phyloP scores from a whole-genome alignment of 37 sponge, comb jelly and placozoan species.

The Ephydatia muelleri region DNA sequence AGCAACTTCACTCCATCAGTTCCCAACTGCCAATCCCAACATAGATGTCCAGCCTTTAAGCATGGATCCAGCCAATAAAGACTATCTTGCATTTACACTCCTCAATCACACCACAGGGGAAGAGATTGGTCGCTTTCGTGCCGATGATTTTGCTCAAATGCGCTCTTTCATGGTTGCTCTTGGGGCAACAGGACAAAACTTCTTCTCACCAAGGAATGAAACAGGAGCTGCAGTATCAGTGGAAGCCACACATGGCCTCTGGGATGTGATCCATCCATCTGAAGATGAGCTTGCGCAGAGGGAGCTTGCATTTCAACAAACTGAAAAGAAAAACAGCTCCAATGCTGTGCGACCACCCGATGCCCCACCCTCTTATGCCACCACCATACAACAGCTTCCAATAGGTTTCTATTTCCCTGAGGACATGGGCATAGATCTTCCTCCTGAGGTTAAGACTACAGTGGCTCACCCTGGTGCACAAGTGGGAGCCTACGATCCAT shows the following conservation, averaged over 20 bases:
- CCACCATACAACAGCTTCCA: conserved; percentile 13
- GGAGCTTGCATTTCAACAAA: background rate
- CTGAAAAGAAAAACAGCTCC: background rate
- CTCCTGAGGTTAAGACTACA: background rate
- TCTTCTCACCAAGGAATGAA: background rate
- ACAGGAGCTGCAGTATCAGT: background rate
- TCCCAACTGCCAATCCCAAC: conserved; percentile 35
- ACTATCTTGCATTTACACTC: conserved; percentile 40
- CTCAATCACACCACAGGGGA: background rate
- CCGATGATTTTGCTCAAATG: conserved; percentile 42
- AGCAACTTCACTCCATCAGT: background rate
- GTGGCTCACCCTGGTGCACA: conserved; percentile 7
- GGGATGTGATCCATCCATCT: conserved; percentile 50
- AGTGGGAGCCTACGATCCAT: conserved; percentile 60
- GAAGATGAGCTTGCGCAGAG: conserved; percentile 23
- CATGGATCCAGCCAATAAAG: conserved; percentile 33
- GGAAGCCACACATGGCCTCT: conserved; percentile 32
- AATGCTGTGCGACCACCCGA: background rate
- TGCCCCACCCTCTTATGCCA: conserved; percentile 30
- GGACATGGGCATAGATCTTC: background rate
- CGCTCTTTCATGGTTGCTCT: conserved; percentile 43
- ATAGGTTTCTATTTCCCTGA: conserved; percentile 31
- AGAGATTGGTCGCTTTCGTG: conserved; percentile 23
- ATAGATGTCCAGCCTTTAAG: conserved; percentile 21
- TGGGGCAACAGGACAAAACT: conserved; percentile 8